Conservation (phyloP, 30 jellyfish, hydroid and myxozoan genomes). For the Clytia hemisphaerica region DNA sequence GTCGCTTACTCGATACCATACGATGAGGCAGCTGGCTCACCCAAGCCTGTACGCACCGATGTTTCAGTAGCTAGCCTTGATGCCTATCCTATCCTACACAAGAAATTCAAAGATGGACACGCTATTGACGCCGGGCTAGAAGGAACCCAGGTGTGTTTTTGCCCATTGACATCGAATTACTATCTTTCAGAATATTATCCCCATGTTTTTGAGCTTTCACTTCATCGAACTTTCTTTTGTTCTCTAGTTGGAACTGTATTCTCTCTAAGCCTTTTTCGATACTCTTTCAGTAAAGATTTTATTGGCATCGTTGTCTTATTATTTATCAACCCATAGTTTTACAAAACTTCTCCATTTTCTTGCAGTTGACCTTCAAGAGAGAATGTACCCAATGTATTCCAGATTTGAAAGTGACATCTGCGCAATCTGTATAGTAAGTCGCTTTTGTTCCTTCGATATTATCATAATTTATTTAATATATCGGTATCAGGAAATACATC, state of each 20-base stretch:
- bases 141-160: neutral
- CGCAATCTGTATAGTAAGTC: neutral
- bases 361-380: slow-evolving; percentile 57
- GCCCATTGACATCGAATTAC: no score
- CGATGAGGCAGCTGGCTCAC: neutral
- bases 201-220: no score
- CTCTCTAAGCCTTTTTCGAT: neutral
- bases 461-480: neutral
- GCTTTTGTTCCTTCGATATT: neutral
- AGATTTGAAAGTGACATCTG: slow-evolving; percentile 40
- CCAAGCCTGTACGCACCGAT: slow-evolving; percentile 18
- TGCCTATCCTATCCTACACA: slow-evolving; percentile 11
- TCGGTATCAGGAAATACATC: no score
- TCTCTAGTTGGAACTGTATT: no score
- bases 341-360: neutral
- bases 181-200: no score
- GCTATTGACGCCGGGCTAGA: neutral
- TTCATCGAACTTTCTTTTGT: no score
- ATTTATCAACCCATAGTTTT: neutral
- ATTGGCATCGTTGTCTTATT: neutral
- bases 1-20: slow-evolving; percentile 17
- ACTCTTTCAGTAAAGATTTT: neutral
- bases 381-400: slow-evolving; percentile 84
- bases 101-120: neutral
- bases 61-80: slow-evolving; percentile 8